phyloP scores from a whole-genome alignment of 1,140 invertebrate species.

The Monochamus saltuarius region DNA sequence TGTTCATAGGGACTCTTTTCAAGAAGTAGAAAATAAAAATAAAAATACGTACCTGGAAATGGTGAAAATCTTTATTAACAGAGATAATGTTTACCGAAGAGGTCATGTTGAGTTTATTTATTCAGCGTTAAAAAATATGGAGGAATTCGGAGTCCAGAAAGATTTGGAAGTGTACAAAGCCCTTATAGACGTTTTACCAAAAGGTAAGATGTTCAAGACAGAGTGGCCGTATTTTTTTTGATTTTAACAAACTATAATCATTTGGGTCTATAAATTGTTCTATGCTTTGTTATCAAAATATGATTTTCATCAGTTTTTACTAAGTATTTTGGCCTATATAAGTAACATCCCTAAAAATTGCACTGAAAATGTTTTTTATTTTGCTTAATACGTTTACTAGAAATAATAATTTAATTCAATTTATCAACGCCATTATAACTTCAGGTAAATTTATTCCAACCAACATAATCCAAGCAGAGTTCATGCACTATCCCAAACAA shows the following conservation, averaged over 20 bases:
- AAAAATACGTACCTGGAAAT: conserved; percentile 74
- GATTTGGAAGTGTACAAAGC: conserved; percentile 92
- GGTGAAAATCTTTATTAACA: conserved; percentile 68
- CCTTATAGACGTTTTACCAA: conserved; percentile 88
- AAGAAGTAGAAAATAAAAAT: conserved; percentile 62
- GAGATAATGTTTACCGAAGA: conserved; percentile 60
- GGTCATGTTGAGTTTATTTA: conserved; percentile 95
- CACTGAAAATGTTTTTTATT: too few relatives aligned
- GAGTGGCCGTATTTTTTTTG: too few relatives aligned
- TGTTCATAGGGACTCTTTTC: conserved; percentile 51
- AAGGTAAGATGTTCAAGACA: conserved; percentile 57
- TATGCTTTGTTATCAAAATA: too few relatives aligned
- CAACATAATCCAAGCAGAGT: conserved; percentile 81
- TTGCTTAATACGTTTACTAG: too few relatives aligned
- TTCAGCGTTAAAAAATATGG: conserved; percentile 82
- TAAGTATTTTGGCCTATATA: too few relatives aligned
- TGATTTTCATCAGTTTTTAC: too few relatives aligned
- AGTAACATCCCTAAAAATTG: too few relatives aligned
- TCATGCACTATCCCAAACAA: conserved; percentile 92
- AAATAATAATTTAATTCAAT: too few relatives aligned
- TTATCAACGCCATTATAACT: background rate
- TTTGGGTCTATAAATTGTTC: too few relatives aligned
- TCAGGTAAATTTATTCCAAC: conserved; percentile 70
- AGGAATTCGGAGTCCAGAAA: conserved; percentile 85
- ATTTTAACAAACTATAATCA: too few relatives aligned